These are phyloP conservation scores for Pipistrellus pygmaeus DNA, from an alignment of 2,797 vertebrate species.

Conservation along the genomic window DNA sequence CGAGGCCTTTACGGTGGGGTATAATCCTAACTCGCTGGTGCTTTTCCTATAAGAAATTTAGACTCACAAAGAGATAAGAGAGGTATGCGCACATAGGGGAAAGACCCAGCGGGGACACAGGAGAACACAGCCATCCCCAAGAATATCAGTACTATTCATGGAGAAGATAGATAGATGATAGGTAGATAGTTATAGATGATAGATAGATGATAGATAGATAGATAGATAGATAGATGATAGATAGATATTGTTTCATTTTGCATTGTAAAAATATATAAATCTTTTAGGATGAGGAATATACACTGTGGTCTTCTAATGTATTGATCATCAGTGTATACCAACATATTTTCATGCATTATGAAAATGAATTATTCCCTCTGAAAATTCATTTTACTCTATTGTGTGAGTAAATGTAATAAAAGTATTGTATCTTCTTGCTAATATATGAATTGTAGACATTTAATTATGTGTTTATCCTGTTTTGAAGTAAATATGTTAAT, in stretches of 20 bases:
- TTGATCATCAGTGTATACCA: not conserved
- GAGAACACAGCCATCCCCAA: not conserved
- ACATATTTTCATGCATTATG: not conserved
- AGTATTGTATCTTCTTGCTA: not conserved
- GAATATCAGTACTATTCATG: too few relatives aligned
- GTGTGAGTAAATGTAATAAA: not conserved
- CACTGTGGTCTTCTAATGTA: not conserved
- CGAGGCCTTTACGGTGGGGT: rapidly evolving
- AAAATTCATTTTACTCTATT: not conserved
- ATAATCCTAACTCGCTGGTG: too few relatives aligned
- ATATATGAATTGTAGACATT: not conserved
- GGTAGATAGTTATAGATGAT: not conserved
- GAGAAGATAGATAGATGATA: not conserved
- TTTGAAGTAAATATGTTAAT: not conserved
- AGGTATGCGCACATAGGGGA: rapidly evolving
- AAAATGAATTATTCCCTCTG: not conserved
- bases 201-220: too few relatives aligned
- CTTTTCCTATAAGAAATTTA: not conserved
- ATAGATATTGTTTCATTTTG: not conserved
- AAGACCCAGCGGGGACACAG: too few relatives aligned
- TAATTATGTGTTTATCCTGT: not conserved
- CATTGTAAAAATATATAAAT: not conserved
- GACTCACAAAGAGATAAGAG: rapidly evolving
- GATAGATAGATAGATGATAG: not conserved
- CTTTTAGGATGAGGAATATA: not conserved